Percentiles rank a stretch among this genome's conserved stretches.
phyloP scores from a whole-genome alignment of 2,113 vertebrate species.

The Ammospiza nelsoni region DNA sequence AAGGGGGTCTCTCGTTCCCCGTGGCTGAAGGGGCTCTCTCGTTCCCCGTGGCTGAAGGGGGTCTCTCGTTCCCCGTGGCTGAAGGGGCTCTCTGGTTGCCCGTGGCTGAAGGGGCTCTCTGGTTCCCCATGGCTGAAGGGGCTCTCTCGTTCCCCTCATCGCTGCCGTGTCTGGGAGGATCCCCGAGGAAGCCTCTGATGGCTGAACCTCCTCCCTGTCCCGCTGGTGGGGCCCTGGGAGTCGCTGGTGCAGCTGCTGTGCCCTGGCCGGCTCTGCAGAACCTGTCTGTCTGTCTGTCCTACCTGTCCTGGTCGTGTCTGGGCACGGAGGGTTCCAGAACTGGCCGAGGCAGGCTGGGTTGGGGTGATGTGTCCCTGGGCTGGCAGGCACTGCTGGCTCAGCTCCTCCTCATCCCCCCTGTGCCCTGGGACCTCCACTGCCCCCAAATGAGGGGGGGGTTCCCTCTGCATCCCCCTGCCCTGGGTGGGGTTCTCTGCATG shows the following conservation, averaged over 20 bases:
- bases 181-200: neutral
- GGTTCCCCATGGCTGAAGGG: neutral
- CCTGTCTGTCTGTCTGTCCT: neutral
- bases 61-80: too few species aligned
- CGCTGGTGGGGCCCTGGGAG: neutral
- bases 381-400: fast-evolving
- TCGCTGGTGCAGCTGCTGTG: fast-evolving
- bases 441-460: fast-evolving
- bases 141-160: neutral
- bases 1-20: too few species aligned
- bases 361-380: fast-evolving
- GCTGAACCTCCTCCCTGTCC: neutral
- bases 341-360: neutral
- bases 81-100: too few species aligned
- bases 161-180: neutral
- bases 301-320: fast-evolving
- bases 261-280: neutral
- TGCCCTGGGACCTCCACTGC: neutral
- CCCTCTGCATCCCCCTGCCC: neutral
- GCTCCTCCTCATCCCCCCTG: too few species aligned
- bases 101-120: too few species aligned
- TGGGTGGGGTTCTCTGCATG: fast-evolving
- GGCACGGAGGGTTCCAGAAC: neutral
- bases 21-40: too few species aligned
- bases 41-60: too few species aligned